Percentiles rank a stretch among this genome's conserved stretches.
phyloP scores from a whole-genome alignment of 2,113 vertebrate species.

The Cochlearius cochlearius region DNA sequence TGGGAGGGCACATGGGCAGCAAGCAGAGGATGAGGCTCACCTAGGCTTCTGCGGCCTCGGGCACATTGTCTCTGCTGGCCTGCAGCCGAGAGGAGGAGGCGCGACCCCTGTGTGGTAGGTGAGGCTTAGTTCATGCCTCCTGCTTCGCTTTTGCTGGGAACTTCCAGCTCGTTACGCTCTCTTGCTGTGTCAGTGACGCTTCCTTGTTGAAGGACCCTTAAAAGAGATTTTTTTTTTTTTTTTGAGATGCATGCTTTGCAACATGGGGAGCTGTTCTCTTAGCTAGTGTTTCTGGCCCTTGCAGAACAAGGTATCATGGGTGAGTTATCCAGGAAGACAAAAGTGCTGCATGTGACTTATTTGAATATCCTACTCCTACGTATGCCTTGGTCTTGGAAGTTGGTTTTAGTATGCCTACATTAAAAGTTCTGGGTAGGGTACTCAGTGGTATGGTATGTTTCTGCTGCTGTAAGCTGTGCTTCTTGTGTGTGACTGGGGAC shows the following conservation, averaged over 20 bases:
- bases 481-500: neutral
- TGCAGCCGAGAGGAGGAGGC: neutral
- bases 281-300: neutral
- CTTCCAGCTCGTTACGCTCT: neutral
- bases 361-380: neutral
- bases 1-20: neutral
- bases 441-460: neutral
- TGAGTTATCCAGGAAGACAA: neutral
- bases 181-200: neutral
- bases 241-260: neutral
- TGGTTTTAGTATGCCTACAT: neutral
- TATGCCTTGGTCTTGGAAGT: neutral
- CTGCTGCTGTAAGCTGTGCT: neutral
- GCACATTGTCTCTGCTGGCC: neutral
- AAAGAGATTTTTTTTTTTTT: neutral
- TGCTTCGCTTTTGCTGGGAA: neutral
- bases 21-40: neutral
- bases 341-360: neutral
- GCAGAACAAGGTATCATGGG: neutral
- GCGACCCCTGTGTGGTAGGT: neutral
- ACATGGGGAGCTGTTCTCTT: neutral
- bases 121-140: neutral
- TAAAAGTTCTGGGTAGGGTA: neutral
- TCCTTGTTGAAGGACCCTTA: neutral
- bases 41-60: neutral